Evolutionary conservation across 2,113 vertebrate species (phyloP).

Genomic region (Steatornis caripensis): DNA sequence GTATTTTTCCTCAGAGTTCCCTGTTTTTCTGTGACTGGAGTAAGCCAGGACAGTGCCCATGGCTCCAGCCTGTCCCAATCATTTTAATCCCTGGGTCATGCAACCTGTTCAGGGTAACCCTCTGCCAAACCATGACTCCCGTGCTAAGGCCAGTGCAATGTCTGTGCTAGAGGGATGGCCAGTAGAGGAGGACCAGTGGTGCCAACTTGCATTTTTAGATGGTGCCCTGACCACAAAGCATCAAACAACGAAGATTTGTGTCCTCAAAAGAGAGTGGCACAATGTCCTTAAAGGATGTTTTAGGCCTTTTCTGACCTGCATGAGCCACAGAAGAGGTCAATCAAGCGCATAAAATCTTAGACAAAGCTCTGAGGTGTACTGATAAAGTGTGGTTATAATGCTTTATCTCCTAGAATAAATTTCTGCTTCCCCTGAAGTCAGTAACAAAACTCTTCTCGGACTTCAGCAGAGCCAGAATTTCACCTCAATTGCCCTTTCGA

Average conservation of each 20-base stretch:
- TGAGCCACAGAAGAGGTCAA: not conserved
- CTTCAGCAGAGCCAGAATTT: not conserved
- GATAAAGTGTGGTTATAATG: not conserved
- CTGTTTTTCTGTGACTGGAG: not conserved
- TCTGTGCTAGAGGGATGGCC: not conserved
- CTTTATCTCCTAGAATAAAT: not conserved
- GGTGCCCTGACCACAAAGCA: not conserved
- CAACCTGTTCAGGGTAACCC: not conserved
- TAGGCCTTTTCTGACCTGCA: not conserved
- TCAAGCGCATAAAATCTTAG: not conserved
- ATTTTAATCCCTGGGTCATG: not conserved
- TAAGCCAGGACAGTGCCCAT: not conserved
- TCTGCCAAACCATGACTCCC: not conserved
- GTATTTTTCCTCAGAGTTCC: not conserved
- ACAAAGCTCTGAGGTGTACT: not conserved
- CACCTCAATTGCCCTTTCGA: not conserved
- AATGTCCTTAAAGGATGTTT: not conserved
- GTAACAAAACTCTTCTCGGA: not conserved
- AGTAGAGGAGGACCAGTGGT: not conserved
- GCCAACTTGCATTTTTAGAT: not conserved
- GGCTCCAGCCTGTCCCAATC: not conserved
- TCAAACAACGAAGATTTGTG: not conserved
- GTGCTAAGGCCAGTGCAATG: not conserved
- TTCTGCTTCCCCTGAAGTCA: not conserved
- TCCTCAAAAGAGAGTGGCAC: not conserved